Evolutionary conservation across 1,140 invertebrate genomes (phyloP).

Genomic region (Scaptomyza hsui): DNA sequence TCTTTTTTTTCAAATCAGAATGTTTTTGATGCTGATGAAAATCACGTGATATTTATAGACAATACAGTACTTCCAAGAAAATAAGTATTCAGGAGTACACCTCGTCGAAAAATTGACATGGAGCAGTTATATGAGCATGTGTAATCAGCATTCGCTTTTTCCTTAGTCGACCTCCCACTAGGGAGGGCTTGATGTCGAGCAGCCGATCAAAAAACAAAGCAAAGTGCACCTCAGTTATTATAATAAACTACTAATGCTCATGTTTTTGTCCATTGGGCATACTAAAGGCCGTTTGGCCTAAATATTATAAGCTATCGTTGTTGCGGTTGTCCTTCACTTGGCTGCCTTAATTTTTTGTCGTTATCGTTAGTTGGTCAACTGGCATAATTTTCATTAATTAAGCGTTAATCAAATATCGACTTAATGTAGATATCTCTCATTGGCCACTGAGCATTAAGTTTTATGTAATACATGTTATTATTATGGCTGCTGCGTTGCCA

Average conservation of each 20-base stretch:
- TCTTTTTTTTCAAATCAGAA: too few species aligned
- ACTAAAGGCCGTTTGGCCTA: constrained; percentile 29
- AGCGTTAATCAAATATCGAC: constrained; percentile 65
- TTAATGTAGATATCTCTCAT: constrained; percentile 72
- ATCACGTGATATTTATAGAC: too few species aligned
- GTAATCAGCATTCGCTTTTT: too few species aligned
- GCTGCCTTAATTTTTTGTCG: constrained; percentile 47
- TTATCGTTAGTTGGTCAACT: constrained; percentile 60
- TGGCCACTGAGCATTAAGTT: constrained; percentile 47
- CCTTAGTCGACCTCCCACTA: too few species aligned
- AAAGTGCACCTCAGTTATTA: constrained; percentile 64
- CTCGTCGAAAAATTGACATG: too few species aligned
- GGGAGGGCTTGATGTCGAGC: too few species aligned
- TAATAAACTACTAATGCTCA: constrained; percentile 45
- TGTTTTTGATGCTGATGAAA: too few species aligned
- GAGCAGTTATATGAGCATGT: too few species aligned
- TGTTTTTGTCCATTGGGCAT: constrained; percentile 23
- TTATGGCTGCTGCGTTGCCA: constrained; percentile 25
- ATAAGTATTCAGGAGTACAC: too few species aligned
- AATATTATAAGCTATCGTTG: too few species aligned
- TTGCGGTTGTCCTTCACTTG: constrained; percentile 51
- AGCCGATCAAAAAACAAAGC: too few species aligned
- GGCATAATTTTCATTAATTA: constrained; percentile 67
- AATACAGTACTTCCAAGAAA: too few species aligned
- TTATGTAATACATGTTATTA: constrained; percentile 70